Base-by-base conservation (phyloP, 2,113 vertebrate genomes). In the Pachyramphus minor region DNA sequence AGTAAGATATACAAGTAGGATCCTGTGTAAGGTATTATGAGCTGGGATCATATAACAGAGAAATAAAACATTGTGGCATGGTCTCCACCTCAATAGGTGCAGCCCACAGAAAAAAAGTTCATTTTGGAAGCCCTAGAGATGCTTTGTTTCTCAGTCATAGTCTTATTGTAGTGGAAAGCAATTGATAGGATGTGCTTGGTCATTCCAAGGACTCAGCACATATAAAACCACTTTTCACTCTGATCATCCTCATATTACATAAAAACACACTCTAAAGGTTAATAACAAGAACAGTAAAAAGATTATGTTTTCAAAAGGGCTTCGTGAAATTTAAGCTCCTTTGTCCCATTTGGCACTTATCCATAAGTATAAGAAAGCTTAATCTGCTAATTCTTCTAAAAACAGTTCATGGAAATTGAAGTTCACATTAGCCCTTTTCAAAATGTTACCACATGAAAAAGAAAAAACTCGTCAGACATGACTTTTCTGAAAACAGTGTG, bases 331-430 rank as follows among this genome's bases (percentile, higher is more conserved):
- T 77, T 68, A 95, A 89, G 64, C 83, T 78, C 71, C 89, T 84
- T 92, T 92, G 44, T 87, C 47, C 45, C 30, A 27, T 67, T 88
- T 95, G 79, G 35, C 59, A 71, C 30, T 86, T 63, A 86, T 50
- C 59, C 63, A 49, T 23, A 15, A 68, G 52, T 64, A 42, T 56
- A 92, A 85, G 28, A 25, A 84, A 92, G 42, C 50, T 80, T 86
- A 92, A 92, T 84, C 42, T 77, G 50, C 52, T 84, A 95, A 75
- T 67, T 93, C 80, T 88, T 92, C 73, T 84, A 44, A 89, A 91
- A 95, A 86, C 27, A 60, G 28, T 81, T 75, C 33, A 77, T 5
- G 84, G 55, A 90, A 62, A 77, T 93, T 86, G 66, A 88, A 91
- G 49, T 55, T 63, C 55, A 71, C 7, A 31, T 78, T 87, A 87